Conservation (phyloP, 2,797 vertebrate species). For the Melanotaenia parkinsoni region DNA sequence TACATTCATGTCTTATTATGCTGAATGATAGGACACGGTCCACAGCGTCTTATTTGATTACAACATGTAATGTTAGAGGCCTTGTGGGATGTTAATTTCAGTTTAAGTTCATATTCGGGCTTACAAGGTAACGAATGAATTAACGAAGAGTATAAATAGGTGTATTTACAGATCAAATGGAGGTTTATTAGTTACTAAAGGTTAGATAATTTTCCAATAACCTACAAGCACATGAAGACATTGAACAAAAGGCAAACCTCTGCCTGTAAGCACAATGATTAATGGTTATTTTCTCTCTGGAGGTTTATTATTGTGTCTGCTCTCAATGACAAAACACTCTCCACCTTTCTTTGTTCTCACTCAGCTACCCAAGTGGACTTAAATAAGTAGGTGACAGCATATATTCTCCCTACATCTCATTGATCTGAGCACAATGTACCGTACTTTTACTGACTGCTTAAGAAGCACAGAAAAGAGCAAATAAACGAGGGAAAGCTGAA, state of each 20-base stretch:
- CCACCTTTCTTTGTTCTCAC: not conserved
- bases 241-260: constrained; percentile 18
- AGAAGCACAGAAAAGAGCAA: not conserved
- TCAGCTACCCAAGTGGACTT: constrained; percentile 1
- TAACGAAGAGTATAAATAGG: too few relatives aligned
- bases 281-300: constrained; percentile 31
- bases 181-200: constrained; percentile 20
- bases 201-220: constrained; percentile 30
- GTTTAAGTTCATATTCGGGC: not conserved
- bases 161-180: not conserved
- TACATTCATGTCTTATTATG: constrained; percentile 32
- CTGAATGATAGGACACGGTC: constrained; percentile 22
- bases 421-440: constrained; percentile 13
- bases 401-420: not conserved
- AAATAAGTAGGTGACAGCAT: not conserved
- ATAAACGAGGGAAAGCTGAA: not conserved
- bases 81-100: constrained; percentile 7
- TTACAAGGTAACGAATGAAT: not conserved
- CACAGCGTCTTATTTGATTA: not conserved
- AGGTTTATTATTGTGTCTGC: constrained; percentile 25
- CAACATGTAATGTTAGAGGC: constrained; percentile 10
- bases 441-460: not conserved
- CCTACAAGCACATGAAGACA: not conserved
- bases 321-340: constrained; percentile 18
- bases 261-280: constrained; percentile 23